phyloP scores from a whole-genome alignment of 2,888 invertebrate genomes.

The Mycogona germanica region DNA sequence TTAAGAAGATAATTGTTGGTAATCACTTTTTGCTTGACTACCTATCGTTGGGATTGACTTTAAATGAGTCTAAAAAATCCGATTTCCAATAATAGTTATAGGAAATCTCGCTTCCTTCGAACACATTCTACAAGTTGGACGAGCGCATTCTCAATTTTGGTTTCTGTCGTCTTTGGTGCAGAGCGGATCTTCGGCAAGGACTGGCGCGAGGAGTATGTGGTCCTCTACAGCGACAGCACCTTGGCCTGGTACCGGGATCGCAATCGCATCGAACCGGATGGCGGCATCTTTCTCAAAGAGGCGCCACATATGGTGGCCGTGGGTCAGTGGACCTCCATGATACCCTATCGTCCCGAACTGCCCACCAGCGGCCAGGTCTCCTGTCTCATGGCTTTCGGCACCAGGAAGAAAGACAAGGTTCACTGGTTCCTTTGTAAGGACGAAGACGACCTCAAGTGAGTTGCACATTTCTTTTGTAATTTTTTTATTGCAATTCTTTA shows the following conservation, averaged over 20 bases:
- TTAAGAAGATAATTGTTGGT: too few species aligned
- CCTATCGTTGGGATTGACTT: too few species aligned
- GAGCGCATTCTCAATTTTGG: too few species aligned
- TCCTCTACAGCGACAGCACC: conserved; percentile 71
- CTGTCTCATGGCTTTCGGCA: conserved; percentile 66
- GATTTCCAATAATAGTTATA: too few species aligned
- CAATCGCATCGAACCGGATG: conserved; percentile 40
- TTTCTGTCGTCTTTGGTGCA: conserved; percentile 34
- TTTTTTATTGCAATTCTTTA: neutral
- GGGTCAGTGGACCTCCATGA: conserved; percentile 64
- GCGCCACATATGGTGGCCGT: conserved; percentile 69
- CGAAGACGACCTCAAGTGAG: conserved; percentile 64
- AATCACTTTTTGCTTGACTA: too few species aligned
- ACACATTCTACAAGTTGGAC: too few species aligned
- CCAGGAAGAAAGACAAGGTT: conserved; percentile 53
- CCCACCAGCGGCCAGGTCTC: conserved; percentile 54
- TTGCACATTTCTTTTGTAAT: conserved; percentile 5
- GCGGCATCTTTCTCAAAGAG: conserved; percentile 51
- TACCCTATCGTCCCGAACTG: conserved; percentile 57
- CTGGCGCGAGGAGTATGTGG: conserved; percentile 76
- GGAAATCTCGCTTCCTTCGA: too few species aligned
- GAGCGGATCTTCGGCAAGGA: conserved; percentile 66
- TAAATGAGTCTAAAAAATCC: too few species aligned
- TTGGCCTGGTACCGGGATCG: conserved; percentile 71
- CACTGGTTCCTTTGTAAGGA: conserved; percentile 71